Evolutionary conservation across 2,113 vertebrate species (phyloP), one percentile per base, ranked within the genome.

Genomic region (Asarcornis scutulata): DNA sequence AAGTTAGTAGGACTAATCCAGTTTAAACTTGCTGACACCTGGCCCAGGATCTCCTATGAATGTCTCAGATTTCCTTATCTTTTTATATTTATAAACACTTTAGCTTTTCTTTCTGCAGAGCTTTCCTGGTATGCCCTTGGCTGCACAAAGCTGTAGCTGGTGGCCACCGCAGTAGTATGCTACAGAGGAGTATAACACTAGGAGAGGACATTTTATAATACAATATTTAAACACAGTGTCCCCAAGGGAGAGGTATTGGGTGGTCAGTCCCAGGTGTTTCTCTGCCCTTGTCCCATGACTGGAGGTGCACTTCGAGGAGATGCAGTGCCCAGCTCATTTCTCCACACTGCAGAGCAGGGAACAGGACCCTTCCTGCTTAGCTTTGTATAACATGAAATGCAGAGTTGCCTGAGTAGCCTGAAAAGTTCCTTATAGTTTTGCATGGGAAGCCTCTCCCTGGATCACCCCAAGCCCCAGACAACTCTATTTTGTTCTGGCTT

Each of bases 121-220:
- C 32, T 83, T 69, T 62, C 16, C n/a, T 71, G 6, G 3, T 52
- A 3, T 40, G 8, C 10, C 10, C 23, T 46, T 31, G 26, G 5
- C 21, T 75, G 22, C 0, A 0, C 40, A 58, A 83, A 69, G 18
- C 17, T 7, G 0, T 3, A 22, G 20, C 31, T 72, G 48, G 22
- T 10, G 20, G 10, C 12, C 13, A 17, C 6, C 14, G 4, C 32
- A 36, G 46, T 6, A 18, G 11, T 23, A 46, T 11, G 2, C 7
- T 36, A 32, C 17, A 18, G 9, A 68, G 44, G 5, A 86, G 4
- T 0, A 0, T 5, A 29, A 0, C 1, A 2, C 23, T 38, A 42
- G 34, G 11, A 76, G 34, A 80, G 21, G 16, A 1, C 13, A 1
- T 11, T 48, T 73, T 13, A 48, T 44, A 3, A 1, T 9, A 40